phyloP scores from a whole-genome alignment of 2,113 vertebrate genomes.

The Dissostichus mawsoni region DNA sequence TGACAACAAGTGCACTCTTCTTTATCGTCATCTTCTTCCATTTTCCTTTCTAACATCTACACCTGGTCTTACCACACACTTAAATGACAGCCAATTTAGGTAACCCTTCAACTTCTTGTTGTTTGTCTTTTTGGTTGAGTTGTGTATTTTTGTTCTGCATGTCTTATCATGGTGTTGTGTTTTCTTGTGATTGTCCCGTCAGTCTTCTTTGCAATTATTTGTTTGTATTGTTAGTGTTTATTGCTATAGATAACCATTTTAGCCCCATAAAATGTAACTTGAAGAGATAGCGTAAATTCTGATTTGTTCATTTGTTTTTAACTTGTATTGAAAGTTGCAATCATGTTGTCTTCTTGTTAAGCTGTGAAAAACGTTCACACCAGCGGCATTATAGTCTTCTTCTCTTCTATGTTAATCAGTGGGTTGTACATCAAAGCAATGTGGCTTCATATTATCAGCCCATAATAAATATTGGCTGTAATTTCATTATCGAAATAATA shows the following conservation, averaged over 20 bases:
- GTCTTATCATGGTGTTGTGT: conserved; percentile 48
- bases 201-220: conserved; percentile 16
- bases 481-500: no score
- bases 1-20: conserved; percentile 27
- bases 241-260: conserved; percentile 36
- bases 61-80: conserved; percentile 49
- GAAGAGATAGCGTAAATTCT: neutral
- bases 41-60: conserved; percentile 56
- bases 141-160: conserved; percentile 63
- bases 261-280: neutral
- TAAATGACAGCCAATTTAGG: conserved; percentile 62
- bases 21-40: conserved; percentile 46
- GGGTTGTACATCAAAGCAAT: no score
- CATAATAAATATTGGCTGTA: no score
- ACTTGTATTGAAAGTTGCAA: no score
- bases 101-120: conserved; percentile 47
- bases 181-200: conserved; percentile 53
- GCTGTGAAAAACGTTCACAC: no score
- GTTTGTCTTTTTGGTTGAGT: conserved; percentile 54
- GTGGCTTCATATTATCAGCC: no score
- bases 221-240: conserved; percentile 30
- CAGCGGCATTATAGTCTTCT: no score
- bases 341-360: no score
- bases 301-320: no score
- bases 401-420: no score